Conservation (phyloP, 1,140 invertebrate genomes). For the Chrysoperla carnea region DNA sequence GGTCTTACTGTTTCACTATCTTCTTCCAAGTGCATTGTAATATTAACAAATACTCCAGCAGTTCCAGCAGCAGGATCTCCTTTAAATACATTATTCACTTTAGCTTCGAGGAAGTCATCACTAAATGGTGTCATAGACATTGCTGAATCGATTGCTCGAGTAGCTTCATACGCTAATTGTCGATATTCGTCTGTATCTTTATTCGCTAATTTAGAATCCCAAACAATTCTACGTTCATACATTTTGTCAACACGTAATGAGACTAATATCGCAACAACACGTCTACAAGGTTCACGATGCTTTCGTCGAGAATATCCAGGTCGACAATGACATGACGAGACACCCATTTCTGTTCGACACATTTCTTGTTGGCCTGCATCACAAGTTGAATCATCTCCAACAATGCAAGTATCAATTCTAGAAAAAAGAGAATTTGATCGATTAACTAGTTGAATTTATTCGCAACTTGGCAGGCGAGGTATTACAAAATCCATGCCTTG, state of each 20-base stretch:
- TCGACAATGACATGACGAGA: slow-evolving; percentile 81
- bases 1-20: slow-evolving; percentile 45
- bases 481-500: no score
- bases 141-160: slow-evolving; percentile 71
- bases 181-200: slow-evolving; percentile 64
- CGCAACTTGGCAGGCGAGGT: no score
- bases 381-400: slow-evolving; percentile 84
- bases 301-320: slow-evolving; percentile 62
- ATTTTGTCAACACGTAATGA: slow-evolving; percentile 67
- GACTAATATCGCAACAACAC: slow-evolving; percentile 61
- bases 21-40: slow-evolving; percentile 59
- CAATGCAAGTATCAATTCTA: slow-evolving; percentile 85
- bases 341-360: slow-evolving; percentile 72
- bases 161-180: slow-evolving; percentile 64
- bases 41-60: slow-evolving; percentile 62
- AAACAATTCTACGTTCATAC: slow-evolving; percentile 58
- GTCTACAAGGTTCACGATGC: slow-evolving; percentile 60
- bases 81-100: slow-evolving; percentile 65
- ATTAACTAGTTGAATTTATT: no score
- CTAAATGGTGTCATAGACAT: slow-evolving; percentile 81
- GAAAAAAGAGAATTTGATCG: slow-evolving; percentile 4
- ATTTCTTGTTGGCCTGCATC: slow-evolving; percentile 71
- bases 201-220: slow-evolving; percentile 54
- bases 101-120: slow-evolving; percentile 62
- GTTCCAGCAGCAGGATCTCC: slow-evolving; percentile 44